A percentile compares a stretch with the other conserved stretches of the same genome.
Conservation (phyloP, 2,797 vertebrate genomes). For the Rachycentron canadum region DNA sequence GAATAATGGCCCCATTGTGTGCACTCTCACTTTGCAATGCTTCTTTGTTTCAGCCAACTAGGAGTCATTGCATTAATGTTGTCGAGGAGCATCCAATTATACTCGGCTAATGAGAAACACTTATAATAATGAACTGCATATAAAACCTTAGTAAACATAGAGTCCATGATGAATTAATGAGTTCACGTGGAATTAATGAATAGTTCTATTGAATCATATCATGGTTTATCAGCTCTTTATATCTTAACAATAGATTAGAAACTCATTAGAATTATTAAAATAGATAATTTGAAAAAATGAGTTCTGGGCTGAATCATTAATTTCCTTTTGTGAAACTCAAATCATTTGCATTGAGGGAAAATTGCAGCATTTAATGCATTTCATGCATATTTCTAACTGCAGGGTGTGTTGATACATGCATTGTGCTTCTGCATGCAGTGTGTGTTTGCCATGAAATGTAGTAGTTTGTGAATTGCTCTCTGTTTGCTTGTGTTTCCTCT, state of each 20-base stretch:
- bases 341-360: not conserved
- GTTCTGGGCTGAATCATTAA: no score
- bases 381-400: not conserved
- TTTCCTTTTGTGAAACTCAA: not conserved
- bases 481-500: not conserved
- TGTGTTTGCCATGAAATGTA: not conserved
- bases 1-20: conserved; percentile 74
- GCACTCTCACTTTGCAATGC: conserved; percentile 57
- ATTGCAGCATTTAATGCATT: not conserved
- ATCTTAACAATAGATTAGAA: conserved; percentile 55
- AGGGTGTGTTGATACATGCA: not conserved
- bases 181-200: conserved; percentile 71
- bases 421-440: not conserved
- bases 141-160: conserved; percentile 66
- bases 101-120: conserved; percentile 72
- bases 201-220: conserved; percentile 53
- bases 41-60: conserved; percentile 71
- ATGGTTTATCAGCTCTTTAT: conserved; percentile 51
- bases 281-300: conserved; percentile 13
- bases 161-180: conserved; percentile 70
- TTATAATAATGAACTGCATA: conserved; percentile 75
- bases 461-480: not conserved
- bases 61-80: conserved; percentile 61
- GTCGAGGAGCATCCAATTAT: conserved; percentile 77
- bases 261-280: conserved; percentile 26